Evolutionary conservation across 2,113 vertebrate genomes (phyloP).

Genomic region (Anas platyrhynchos): DNA sequence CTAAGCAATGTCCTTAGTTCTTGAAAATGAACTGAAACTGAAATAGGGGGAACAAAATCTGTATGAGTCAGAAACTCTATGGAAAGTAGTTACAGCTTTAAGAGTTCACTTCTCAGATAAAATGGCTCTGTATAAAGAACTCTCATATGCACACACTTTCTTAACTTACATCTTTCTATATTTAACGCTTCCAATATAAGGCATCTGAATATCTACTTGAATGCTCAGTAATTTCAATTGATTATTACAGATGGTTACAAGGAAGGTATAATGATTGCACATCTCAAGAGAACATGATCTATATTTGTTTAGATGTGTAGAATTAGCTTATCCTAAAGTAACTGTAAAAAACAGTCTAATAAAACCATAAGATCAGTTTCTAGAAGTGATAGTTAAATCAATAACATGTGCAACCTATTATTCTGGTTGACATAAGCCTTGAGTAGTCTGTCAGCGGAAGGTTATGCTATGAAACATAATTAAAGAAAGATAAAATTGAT

Average conservation of each 20-base stretch:
- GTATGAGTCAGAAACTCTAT: not conserved
- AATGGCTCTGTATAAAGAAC: not conserved
- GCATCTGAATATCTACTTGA: not conserved
- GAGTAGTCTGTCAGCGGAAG: conserved; percentile 53
- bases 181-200: not conserved
- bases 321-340: conserved; percentile 30
- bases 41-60: not conserved
- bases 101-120: not conserved
- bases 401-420: conserved; percentile 53
- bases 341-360: conserved; percentile 30
- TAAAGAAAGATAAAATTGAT: conserved; percentile 65
- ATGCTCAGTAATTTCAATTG: conserved; percentile 1
- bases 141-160: not conserved
- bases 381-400: conserved; percentile 57
- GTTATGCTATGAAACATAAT: conserved; percentile 59
- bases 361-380: conserved; percentile 37
- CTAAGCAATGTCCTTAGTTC: not conserved
- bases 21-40: not conserved
- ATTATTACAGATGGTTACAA: not conserved
- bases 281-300: not conserved
- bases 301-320: conserved; percentile 6
- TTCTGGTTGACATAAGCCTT: conserved; percentile 58
- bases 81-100: not conserved
- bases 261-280: not conserved
- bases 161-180: not conserved